phyloP scores from a whole-genome alignment of 92 coral and sea anemone species.

The Parazoanthus atlanticus region DNA sequence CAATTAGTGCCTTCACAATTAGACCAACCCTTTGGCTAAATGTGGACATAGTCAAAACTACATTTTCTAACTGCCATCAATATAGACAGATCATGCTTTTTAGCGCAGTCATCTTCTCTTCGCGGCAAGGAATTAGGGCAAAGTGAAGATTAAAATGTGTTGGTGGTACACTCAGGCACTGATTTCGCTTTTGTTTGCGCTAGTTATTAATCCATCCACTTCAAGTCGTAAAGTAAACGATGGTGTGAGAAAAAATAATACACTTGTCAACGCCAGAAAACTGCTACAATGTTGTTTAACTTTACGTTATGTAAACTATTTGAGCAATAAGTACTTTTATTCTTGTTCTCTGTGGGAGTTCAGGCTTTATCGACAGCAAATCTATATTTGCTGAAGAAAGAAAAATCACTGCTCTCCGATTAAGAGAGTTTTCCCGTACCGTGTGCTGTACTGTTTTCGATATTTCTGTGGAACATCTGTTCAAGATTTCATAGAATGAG shows the following conservation, averaged over 20 bases:
- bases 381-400: constrained; percentile 60
- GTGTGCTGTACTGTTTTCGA: constrained; percentile 49
- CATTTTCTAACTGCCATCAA: constrained; percentile 35
- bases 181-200: constrained; percentile 61
- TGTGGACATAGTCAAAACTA: constrained; percentile 47
- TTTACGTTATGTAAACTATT: constrained; percentile 71
- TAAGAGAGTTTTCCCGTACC: constrained; percentile 32
- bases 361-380: constrained; percentile 51
- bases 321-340: constrained; percentile 46
- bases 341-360: constrained; percentile 49
- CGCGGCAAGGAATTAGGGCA: background rate
- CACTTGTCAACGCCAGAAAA: constrained; percentile 54
- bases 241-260: constrained; percentile 58
- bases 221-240: constrained; percentile 68
- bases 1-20: constrained; percentile 64
- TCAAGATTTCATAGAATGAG: constrained; percentile 62
- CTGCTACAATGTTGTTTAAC: constrained; percentile 61
- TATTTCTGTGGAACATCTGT: constrained; percentile 77
- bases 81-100: constrained; percentile 24
- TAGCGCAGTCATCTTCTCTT: constrained; percentile 14
- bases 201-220: constrained; percentile 73
- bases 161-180: constrained; percentile 17
- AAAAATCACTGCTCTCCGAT: constrained; percentile 35
- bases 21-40: constrained; percentile 52
- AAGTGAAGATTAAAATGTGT: constrained; percentile 43